phyloP scores from a whole-genome alignment of 2,888 invertebrate species.

The Tetanocera ferruginea region DNA sequence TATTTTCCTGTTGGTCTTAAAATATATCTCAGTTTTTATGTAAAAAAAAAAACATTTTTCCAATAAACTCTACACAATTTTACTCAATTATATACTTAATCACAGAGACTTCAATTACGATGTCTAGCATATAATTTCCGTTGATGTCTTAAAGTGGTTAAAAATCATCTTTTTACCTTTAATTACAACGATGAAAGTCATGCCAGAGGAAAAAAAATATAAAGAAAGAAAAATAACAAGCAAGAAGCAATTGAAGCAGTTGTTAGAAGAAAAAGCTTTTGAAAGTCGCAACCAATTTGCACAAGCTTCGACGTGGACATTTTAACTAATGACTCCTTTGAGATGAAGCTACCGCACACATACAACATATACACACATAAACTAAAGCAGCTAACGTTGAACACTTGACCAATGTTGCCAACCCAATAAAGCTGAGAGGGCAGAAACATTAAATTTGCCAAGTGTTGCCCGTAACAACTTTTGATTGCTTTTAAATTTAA shows the following conservation, averaged over 20 bases:
- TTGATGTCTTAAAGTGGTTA: too few relatives aligned
- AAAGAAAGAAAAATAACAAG: not conserved
- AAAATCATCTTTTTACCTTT: too few relatives aligned
- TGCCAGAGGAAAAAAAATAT: too few relatives aligned
- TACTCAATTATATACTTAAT: too few relatives aligned
- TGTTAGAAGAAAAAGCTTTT: not conserved
- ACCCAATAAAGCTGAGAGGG: not conserved
- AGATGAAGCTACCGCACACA: not conserved
- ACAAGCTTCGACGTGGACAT: not conserved
- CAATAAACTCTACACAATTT: too few relatives aligned
- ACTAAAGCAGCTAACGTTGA: not conserved
- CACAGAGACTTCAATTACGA: too few relatives aligned
- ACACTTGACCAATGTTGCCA: not conserved
- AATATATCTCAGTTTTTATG: too few relatives aligned
- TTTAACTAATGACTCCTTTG: conserved; percentile 17
- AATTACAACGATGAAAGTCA: too few relatives aligned
- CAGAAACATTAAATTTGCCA: not conserved
- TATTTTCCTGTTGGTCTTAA: too few relatives aligned
- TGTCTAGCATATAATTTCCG: too few relatives aligned
- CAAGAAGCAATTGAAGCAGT: not conserved
- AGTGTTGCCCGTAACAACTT: not conserved
- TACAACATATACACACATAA: not conserved
- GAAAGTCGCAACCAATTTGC: not conserved
- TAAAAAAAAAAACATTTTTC: too few relatives aligned
- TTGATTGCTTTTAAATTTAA: conserved; percentile 30